These are phyloP conservation scores for Chanos chanos DNA, from an alignment of 2,797 vertebrate species.

Conservation along the genomic window DNA sequence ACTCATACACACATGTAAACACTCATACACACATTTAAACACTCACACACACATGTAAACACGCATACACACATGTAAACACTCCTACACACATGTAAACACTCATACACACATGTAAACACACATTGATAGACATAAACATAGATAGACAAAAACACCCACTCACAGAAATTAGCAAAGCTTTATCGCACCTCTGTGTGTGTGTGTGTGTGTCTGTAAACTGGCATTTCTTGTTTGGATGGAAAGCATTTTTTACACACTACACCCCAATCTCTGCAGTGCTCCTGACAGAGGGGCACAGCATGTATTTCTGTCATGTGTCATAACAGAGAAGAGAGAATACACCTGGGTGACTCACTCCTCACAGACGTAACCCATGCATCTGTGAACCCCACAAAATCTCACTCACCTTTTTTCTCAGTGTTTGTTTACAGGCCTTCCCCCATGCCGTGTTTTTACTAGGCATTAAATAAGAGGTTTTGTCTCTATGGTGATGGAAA, in stretches of 20 bases:
- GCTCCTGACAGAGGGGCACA: not conserved
- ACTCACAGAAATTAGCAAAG: not conserved
- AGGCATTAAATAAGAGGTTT: conserved; percentile 1
- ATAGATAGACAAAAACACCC: not conserved
- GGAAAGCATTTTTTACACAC: conserved; percentile 15
- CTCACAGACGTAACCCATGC: not conserved
- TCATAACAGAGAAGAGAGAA: not conserved
- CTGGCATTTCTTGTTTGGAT: conserved; percentile 41
- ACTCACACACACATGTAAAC: conserved; percentile 22
- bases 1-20: not conserved
- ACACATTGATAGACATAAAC: conserved; percentile 41
- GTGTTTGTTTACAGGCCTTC: not conserved
- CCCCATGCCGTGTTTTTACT: not conserved
- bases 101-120: conserved; percentile 33
- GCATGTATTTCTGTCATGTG: conserved; percentile 1
- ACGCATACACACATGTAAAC: conserved; percentile 33
- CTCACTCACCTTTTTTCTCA: not conserved
- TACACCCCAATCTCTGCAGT: conserved; percentile 6
- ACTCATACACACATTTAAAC: not conserved
- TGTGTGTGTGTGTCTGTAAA: no score
- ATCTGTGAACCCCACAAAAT: no score
- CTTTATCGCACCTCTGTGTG: no score
- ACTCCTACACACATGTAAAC: not conserved
- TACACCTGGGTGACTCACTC: not conserved
- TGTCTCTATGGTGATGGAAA: conserved; percentile 40